Conservation (phyloP, 1,140 invertebrate species). For the Contarinia nasturtii region DNA sequence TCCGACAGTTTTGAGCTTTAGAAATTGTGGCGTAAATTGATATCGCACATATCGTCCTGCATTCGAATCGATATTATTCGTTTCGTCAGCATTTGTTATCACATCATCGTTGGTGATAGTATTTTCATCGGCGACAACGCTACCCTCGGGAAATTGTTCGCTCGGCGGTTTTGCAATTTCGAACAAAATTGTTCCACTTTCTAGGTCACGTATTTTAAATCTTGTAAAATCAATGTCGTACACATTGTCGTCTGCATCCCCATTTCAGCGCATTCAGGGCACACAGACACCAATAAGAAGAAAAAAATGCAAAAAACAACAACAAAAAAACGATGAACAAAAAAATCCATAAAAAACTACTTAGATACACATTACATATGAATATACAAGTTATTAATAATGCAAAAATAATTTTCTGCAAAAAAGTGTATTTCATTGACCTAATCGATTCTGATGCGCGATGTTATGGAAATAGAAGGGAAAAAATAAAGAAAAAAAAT, state of each 20-base stretch:
- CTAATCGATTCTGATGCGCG: too few relatives aligned
- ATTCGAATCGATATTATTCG: slow-evolving; percentile 63
- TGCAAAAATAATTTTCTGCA: too few relatives aligned
- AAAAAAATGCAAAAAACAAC: too few relatives aligned
- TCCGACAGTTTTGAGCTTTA: slow-evolving; percentile 89
- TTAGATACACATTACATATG: too few relatives aligned
- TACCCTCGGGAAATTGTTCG: slow-evolving; percentile 32
- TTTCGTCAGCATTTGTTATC: slow-evolving; percentile 32
- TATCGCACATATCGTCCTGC: slow-evolving; percentile 90
- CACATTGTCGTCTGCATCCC: slow-evolving; percentile 61
- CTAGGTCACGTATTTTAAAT: slow-evolving; percentile 92
- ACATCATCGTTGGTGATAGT: slow-evolving; percentile 36
- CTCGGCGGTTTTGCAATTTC: slow-evolving; percentile 90
- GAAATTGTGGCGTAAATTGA: slow-evolving; percentile 89
- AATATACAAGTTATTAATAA: too few relatives aligned
- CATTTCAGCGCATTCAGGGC: too few relatives aligned
- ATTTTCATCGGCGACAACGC: slow-evolving; percentile 32
- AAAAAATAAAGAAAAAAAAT: too few relatives aligned
- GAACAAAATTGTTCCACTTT: slow-evolving; percentile 81
- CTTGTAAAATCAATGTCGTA: slow-evolving; percentile 97
- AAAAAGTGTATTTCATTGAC: too few relatives aligned
- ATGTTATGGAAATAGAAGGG: too few relatives aligned
- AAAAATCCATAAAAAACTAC: too few relatives aligned
- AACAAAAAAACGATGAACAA: too few relatives aligned
- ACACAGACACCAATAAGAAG: too few relatives aligned